phyloP scores from a whole-genome alignment of 2,888 invertebrate species.

The Troilus luridus region DNA sequence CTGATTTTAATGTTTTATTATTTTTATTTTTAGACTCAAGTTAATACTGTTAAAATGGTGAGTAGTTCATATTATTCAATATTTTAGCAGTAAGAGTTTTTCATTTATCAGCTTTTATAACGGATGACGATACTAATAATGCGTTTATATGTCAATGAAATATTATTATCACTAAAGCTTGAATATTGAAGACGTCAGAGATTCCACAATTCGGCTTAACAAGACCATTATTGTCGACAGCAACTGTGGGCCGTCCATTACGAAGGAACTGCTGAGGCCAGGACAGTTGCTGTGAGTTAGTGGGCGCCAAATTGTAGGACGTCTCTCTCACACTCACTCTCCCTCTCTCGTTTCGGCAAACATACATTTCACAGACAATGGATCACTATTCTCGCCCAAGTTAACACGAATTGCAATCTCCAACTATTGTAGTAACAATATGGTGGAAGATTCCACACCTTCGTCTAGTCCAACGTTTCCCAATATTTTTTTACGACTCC shows the following conservation, averaged over 20 bases:
- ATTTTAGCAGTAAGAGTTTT: too few species aligned
- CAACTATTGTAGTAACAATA: not conserved
- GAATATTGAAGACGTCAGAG: not conserved
- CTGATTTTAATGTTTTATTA: too few species aligned
- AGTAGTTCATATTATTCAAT: too few species aligned
- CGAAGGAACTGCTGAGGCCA: not conserved
- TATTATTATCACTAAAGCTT: too few species aligned
- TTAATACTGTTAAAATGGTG: too few species aligned
- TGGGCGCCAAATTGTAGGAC: not conserved
- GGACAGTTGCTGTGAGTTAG: slow-evolving; percentile 18
- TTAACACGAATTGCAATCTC: not conserved
- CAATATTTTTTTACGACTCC: too few species aligned
- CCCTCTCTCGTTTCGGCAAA: not conserved
- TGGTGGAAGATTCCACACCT: not conserved
- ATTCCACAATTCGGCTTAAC: not conserved
- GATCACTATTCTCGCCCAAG: not conserved
- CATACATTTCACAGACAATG: not conserved
- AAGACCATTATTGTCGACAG: slow-evolving; percentile 27
- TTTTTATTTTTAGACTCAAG: too few species aligned
- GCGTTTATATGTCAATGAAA: too few species aligned
- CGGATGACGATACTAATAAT: too few species aligned
- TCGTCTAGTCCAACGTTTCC: not conserved
- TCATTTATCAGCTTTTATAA: too few species aligned
- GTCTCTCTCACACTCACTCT: too few species aligned
- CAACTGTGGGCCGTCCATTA: not conserved